These are phyloP conservation scores for Tachycineta bicolor DNA, from an alignment of 2,113 vertebrate species.

Conservation along the genomic window DNA sequence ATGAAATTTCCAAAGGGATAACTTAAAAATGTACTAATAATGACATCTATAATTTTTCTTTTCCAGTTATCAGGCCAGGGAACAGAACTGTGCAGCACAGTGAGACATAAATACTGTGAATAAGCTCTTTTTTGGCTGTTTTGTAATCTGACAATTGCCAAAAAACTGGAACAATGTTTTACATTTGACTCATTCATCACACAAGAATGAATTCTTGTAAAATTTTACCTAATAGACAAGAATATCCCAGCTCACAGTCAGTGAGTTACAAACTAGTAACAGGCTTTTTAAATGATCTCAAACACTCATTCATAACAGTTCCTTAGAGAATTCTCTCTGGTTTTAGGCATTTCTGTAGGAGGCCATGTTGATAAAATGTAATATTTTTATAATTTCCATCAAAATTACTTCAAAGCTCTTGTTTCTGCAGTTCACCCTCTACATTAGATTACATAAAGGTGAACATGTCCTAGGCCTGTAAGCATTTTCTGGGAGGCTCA, in stretches of 20 bases:
- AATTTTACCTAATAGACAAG: not conserved
- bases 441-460: not conserved
- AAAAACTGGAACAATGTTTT: not conserved
- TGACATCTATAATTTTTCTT: not conserved
- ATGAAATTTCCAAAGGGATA: not conserved
- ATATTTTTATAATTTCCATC: not conserved
- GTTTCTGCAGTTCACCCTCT: not conserved
- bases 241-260: not conserved
- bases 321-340: not conserved
- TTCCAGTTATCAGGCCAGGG: not conserved
- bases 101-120: not conserved
- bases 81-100: not conserved
- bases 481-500: not conserved
- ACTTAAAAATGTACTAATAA: not conserved
- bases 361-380: not conserved
- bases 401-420: not conserved
- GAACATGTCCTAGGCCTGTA: not conserved
- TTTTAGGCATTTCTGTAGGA: not conserved
- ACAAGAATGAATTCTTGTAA: not conserved
- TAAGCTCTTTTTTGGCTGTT: not conserved
- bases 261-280: fast-evolving
- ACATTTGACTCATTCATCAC: not conserved
- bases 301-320: not conserved
- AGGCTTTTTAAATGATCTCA: not conserved
- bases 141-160: not conserved